phyloP scores from a whole-genome alignment of 2,888 invertebrate genomes.

The Hedya salicella region DNA sequence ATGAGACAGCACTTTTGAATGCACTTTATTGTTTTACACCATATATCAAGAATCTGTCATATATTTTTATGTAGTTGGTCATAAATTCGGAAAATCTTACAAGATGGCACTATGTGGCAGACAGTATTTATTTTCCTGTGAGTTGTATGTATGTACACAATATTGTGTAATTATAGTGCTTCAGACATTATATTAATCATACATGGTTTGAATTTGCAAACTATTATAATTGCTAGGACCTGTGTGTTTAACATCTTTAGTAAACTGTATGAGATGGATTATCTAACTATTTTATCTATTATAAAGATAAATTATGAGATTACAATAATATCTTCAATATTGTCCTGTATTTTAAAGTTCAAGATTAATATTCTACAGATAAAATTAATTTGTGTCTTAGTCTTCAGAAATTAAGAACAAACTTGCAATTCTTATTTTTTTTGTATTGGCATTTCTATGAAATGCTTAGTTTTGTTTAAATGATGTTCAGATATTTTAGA shows the following conservation, averaged over 20 bases:
- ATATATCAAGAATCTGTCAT: neutral
- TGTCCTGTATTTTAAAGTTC: no score
- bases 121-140: constrained; percentile 5
- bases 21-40: neutral
- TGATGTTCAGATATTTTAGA: no score
- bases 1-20: constrained; percentile 11
- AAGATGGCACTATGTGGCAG: neutral
- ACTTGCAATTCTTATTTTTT: no score
- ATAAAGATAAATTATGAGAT: no score
- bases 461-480: no score
- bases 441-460: no score
- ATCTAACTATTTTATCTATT: neutral
- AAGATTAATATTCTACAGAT: no score
- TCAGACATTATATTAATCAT: neutral
- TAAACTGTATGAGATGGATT: neutral
- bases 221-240: neutral
- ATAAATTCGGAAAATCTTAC: neutral
- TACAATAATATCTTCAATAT: no score
- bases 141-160: constrained; percentile 14
- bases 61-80: neutral
- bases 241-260: neutral
- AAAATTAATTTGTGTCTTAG: no score
- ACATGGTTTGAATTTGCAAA: neutral
- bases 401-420: no score
- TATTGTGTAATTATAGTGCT: constrained; percentile 14